phyloP scores from a whole-genome alignment of 2,888 invertebrate species.

The Schizaphis graminum region DNA sequence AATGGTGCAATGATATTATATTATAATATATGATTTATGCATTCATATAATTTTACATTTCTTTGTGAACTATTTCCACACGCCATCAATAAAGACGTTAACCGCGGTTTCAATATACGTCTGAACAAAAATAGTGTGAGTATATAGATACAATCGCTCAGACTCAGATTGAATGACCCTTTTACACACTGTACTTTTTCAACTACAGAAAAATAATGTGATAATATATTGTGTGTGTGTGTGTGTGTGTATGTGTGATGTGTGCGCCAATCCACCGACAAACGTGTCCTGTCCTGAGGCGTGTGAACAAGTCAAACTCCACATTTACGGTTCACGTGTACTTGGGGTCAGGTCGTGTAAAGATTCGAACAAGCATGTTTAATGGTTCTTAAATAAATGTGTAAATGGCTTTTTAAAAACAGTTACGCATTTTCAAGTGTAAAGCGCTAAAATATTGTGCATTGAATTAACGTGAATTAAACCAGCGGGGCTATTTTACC shows the following conservation, averaged over 20 bases:
- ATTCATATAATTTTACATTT: background rate
- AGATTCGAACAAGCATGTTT: background rate
- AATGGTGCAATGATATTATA: background rate
- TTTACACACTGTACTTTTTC: background rate
- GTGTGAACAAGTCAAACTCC: background rate
- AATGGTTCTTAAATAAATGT: background rate
- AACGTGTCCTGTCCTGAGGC: conserved; percentile 8
- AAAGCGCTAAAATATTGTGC: background rate
- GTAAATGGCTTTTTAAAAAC: background rate
- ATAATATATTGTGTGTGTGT: background rate
- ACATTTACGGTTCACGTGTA: background rate
- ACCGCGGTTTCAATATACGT: background rate
- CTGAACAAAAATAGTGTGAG: background rate
- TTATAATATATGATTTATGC: background rate
- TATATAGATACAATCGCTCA: background rate
- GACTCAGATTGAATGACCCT: background rate
- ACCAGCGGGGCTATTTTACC: background rate
- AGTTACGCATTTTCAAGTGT: background rate
- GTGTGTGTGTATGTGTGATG: background rate
- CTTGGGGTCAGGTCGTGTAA: background rate
- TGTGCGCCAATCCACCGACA: background rate
- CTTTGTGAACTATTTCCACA: background rate
- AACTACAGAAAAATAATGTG: background rate
- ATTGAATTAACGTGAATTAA: background rate
- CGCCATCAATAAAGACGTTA: background rate